A percentile compares a stretch with the other conserved stretches of the same genome.
These are phyloP conservation scores for Sinodicranocentrus sp. DNA, from an alignment of 2,888 invertebrate species.

Conservation along the genomic window DNA sequence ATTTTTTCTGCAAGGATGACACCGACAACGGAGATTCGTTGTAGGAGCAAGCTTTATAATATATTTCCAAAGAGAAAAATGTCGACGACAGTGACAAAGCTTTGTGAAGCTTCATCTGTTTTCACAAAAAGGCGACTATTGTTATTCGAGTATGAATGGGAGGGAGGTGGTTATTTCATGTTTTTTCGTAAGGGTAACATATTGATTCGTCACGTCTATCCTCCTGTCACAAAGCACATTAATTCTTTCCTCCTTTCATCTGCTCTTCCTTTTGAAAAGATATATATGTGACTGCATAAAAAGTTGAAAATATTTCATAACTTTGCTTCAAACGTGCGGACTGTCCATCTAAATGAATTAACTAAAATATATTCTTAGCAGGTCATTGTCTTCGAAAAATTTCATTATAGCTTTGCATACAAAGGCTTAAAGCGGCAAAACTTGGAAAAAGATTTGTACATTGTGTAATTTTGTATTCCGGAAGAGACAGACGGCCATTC, in stretches of 20 bases:
- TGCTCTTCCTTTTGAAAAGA: slow-evolving; percentile 1
- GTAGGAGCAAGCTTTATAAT: too few relatives aligned
- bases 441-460: too few relatives aligned
- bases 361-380: too few relatives aligned
- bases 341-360: slow-evolving; percentile 32
- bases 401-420: too few relatives aligned
- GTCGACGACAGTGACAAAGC: neutral
- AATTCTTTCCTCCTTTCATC: slow-evolving; percentile 46
- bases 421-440: too few relatives aligned
- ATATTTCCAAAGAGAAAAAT: neutral
- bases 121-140: neutral
- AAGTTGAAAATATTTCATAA: too few relatives aligned
- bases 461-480: neutral
- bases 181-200: slow-evolving; percentile 43
- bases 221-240: slow-evolving; percentile 39
- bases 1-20: neutral
- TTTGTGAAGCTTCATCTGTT: neutral
- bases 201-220: slow-evolving; percentile 66
- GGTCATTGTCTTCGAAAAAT: too few relatives aligned
- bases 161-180: slow-evolving; percentile 52
- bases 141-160: neutral
- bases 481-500: neutral
- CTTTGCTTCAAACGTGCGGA: too few relatives aligned
- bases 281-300: too few relatives aligned
- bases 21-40: too few relatives aligned